phyloP scores from a whole-genome alignment of 2,888 invertebrate genomes.

The Melinaea marsaeus region DNA sequence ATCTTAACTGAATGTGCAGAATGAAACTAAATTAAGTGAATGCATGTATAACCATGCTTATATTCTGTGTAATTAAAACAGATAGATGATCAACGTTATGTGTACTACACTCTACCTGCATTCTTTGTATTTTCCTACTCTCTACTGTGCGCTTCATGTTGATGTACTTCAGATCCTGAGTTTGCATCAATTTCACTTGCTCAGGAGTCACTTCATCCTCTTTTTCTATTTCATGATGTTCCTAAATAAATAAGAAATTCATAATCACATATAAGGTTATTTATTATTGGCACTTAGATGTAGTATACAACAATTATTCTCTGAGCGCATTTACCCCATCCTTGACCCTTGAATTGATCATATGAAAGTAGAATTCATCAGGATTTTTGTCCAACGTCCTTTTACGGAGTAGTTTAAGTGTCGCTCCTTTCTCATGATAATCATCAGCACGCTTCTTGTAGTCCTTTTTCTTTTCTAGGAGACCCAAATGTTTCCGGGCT shows the following conservation, averaged over 20 bases:
- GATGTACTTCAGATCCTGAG: slow-evolving; percentile 94
- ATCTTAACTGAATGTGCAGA: too few relatives aligned
- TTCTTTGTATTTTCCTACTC: slow-evolving; percentile 79
- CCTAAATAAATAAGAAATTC: slow-evolving; percentile 42
- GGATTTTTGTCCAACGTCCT: slow-evolving; percentile 95
- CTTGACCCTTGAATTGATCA: slow-evolving; percentile 90
- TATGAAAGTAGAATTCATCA: slow-evolving; percentile 99
- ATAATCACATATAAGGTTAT: neutral
- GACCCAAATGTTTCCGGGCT: slow-evolving; percentile 84
- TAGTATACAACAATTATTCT: neutral
- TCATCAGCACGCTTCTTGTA: slow-evolving; percentile 88
- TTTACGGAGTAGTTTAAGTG: slow-evolving; percentile 87
- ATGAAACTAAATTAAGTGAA: too few relatives aligned
- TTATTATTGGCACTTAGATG: neutral
- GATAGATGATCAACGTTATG: neutral
- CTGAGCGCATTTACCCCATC: slow-evolving; percentile 64
- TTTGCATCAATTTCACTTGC: slow-evolving; percentile 92
- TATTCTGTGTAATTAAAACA: neutral
- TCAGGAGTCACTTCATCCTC: slow-evolving; percentile 87
- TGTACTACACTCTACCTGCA: slow-evolving; percentile 48
- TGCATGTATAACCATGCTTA: neutral
- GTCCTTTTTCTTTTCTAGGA: slow-evolving; percentile 93
- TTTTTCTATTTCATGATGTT: slow-evolving; percentile 82
- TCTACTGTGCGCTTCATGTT: slow-evolving; percentile 91
- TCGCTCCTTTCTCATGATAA: slow-evolving; percentile 88